A percentile compares a stretch with the other conserved stretches of the same genome.
Conservation (phyloP, 2,797 vertebrate species). For the Pseudochaenichthys georgianus region DNA sequence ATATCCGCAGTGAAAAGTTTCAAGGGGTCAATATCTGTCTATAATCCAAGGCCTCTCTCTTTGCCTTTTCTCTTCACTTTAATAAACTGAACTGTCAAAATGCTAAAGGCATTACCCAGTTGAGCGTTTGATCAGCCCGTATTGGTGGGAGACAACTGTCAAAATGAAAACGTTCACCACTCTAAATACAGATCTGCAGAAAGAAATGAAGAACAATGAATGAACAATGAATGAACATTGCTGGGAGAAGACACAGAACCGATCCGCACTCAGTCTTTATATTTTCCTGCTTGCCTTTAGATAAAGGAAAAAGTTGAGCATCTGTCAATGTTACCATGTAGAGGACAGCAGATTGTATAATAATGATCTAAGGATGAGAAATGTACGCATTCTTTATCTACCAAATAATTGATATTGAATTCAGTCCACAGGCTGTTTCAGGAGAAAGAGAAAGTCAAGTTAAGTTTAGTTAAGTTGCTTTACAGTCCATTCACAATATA, state of each 20-base stretch:
- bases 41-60: conserved; percentile 44
- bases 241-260: conserved; percentile 19
- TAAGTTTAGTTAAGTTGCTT: too few species aligned
- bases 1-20: conserved; percentile 62
- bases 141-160: conserved; percentile 31
- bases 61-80: conserved; percentile 38
- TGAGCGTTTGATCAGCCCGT: conserved; percentile 44
- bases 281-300: conserved; percentile 3
- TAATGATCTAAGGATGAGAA: conserved; percentile 6
- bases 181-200: conserved; percentile 25
- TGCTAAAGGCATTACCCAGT: conserved; percentile 33
- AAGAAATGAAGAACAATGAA: conserved; percentile 38
- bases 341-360: conserved; percentile 18
- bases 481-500: too few species aligned
- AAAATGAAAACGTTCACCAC: conserved; percentile 30
- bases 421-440: too few species aligned
- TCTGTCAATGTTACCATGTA: conserved; percentile 3
- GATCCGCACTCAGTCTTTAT: conserved; percentile 20
- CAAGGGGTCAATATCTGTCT: conserved; percentile 59
- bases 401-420: too few species aligned
- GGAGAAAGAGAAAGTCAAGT: too few species aligned
- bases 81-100: conserved; percentile 54
- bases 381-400: not conserved
- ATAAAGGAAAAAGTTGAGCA: conserved; percentile 5
- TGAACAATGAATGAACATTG: conserved; percentile 38